Evolutionary conservation across 2,888 invertebrate genomes (phyloP), one percentile per base, ranked within the genome.

Genomic region (Kryphioiulus occultus): DNA sequence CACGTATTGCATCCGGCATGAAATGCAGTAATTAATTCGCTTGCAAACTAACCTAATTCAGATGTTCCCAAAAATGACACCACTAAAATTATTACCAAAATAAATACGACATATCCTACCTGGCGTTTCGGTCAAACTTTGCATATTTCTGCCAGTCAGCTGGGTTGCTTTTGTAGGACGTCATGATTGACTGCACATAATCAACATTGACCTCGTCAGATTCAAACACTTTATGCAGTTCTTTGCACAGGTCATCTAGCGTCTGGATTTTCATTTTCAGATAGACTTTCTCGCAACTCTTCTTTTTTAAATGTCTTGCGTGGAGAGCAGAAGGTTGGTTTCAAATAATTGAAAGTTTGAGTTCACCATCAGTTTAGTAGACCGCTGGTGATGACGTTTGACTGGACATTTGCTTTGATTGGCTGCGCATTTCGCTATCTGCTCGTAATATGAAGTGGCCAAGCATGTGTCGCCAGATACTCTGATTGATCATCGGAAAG

Each of bases 141-240:
- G 98, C 98, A 91, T 94, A 99, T 91, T 96, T 96, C 91, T 94
- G 95, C 99, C 99, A 99, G 89, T 99, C 98, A 30, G 94, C 94
- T 0, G 95, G 95, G 90, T 98, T 95, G 78, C 97, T 97, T 91
- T 96, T 96, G 93, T 99, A 99, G 0, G 94, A 92, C 0, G 92
- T 91, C 94, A 96, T 95, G 88, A 98, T 92, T 88, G 95, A 95
- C 91, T 95, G 95, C 12, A 99, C 97, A 91, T 96, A 94, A 90
- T 99, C 98, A 88, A 99, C 95, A 91, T 99, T 96, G 32, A 99
- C 96, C 89, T 94, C 93, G 91, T 97, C 96, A 22, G 94, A 93
- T 0, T 94, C 94, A 92, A 99, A 99, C 89, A 96, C 95, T 88
- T 93, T 93, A 91, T 96, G 94, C 82, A 99, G 92, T 89, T 95